phyloP scores from a whole-genome alignment of 2,888 invertebrate genomes.

The Luperina testacea region DNA sequence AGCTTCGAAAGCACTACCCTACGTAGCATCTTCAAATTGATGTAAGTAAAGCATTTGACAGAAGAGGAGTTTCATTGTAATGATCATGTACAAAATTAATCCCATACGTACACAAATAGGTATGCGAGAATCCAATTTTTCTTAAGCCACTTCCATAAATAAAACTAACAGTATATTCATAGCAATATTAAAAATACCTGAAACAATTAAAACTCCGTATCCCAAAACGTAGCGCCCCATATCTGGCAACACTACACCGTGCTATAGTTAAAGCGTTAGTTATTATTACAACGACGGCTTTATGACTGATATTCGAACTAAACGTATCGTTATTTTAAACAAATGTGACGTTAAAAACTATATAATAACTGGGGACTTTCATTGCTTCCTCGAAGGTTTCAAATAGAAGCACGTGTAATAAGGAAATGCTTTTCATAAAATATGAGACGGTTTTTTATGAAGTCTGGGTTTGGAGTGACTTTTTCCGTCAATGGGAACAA shows the following conservation, averaged over 20 bases:
- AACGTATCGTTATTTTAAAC: slow-evolving; percentile 77
- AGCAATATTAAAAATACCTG: slow-evolving; percentile 2
- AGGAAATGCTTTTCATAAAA: slow-evolving; percentile 50
- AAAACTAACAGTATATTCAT: not conserved
- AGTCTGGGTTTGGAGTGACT: slow-evolving; percentile 6
- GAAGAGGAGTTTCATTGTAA: not conserved
- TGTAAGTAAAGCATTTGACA: no score
- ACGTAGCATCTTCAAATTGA: not conserved
- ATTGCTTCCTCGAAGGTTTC: slow-evolving; percentile 71
- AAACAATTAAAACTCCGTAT: slow-evolving; percentile 23
- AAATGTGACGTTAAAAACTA: slow-evolving; percentile 74
- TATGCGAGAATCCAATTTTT: not conserved
- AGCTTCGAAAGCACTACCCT: not conserved
- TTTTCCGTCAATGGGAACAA: not conserved
- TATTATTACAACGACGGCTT: slow-evolving; percentile 80
- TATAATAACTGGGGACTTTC: slow-evolving; percentile 68
- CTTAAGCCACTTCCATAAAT: not conserved
- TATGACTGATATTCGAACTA: slow-evolving; percentile 78
- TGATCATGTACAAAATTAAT: not conserved
- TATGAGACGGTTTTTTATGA: slow-evolving; percentile 39
- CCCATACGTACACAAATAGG: not conserved
- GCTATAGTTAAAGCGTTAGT: slow-evolving; percentile 71
- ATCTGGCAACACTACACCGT: slow-evolving; percentile 53
- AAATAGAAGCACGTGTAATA: slow-evolving; percentile 46
- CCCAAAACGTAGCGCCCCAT: slow-evolving; percentile 26